phyloP scores from a whole-genome alignment of 2,888 invertebrate genomes.

The Pachliopta kotzebuea region DNA sequence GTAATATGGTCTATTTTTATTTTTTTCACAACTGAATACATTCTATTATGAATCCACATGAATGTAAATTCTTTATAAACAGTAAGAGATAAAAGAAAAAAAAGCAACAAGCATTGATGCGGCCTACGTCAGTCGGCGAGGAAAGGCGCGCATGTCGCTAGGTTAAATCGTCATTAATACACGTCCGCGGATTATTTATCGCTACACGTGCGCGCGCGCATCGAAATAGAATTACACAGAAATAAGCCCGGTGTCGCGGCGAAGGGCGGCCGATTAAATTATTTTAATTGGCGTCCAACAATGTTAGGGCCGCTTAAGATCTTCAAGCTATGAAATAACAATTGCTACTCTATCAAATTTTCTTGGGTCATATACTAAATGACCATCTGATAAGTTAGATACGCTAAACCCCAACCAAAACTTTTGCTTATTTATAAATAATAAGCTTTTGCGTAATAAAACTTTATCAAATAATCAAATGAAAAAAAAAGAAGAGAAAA shows the following conservation, averaged over 20 bases:
- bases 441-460: too few relatives aligned
- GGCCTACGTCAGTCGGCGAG: constrained; percentile 24
- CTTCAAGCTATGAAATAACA: neutral
- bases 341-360: too few relatives aligned
- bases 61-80: constrained; percentile 11
- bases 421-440: too few relatives aligned
- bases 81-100: constrained; percentile 7
- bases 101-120: constrained; percentile 16
- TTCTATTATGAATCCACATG: too few relatives aligned
- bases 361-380: too few relatives aligned
- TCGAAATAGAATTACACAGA: constrained; percentile 44
- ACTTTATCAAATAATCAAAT: too few relatives aligned
- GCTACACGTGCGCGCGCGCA: constrained; percentile 48
- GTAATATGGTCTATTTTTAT: too few relatives aligned
- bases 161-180: constrained; percentile 71
- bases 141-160: constrained; percentile 47
- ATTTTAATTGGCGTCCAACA: constrained; percentile 36
- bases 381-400: too few relatives aligned
- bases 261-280: constrained; percentile 33
- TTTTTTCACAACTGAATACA: too few relatives aligned
- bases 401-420: too few relatives aligned
- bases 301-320: constrained; percentile 14
- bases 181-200: constrained; percentile 64
- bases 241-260: constrained; percentile 30
- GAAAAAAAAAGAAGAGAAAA: too few relatives aligned